Conservation (phyloP, 92 coral and sea anemone species). For the Palythoa heliodiscus region DNA sequence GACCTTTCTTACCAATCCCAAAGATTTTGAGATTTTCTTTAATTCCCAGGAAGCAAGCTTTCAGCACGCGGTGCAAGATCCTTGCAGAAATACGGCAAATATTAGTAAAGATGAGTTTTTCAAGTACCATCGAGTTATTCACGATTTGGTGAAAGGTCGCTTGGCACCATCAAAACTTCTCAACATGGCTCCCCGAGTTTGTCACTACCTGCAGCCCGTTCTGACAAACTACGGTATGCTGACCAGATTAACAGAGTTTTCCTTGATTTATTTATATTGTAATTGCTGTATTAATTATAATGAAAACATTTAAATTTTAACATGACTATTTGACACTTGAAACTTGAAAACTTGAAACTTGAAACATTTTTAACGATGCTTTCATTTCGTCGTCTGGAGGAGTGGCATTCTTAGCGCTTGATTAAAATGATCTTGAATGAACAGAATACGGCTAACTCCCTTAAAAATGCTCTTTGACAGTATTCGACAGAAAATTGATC, state of each 20-base stretch:
- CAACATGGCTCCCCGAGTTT: constrained; percentile 45
- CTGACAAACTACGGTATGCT: constrained; percentile 11
- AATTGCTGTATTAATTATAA: too few relatives aligned
- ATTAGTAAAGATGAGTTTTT: constrained; percentile 46
- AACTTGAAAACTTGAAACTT: too few relatives aligned
- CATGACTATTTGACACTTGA: too few relatives aligned
- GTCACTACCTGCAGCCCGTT: constrained; percentile 33
- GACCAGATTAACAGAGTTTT: neutral
- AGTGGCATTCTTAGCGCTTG: too few relatives aligned
- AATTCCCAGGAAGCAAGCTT: constrained; percentile 56
- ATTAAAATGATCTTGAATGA: too few relatives aligned
- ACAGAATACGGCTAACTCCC: too few relatives aligned
- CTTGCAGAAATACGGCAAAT: constrained; percentile 50
- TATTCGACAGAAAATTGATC: too few relatives aligned
- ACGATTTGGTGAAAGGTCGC: constrained; percentile 55
- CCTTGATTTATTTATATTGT: neutral
- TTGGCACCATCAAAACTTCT: constrained; percentile 48
- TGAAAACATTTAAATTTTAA: too few relatives aligned
- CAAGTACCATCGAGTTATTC: constrained; percentile 48
- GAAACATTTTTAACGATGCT: too few relatives aligned
- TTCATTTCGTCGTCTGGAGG: too few relatives aligned
- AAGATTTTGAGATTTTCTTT: constrained; percentile 47
- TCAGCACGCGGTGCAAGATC: constrained; percentile 55
- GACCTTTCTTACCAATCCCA: constrained; percentile 54
- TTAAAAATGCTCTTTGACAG: too few relatives aligned